Evolutionary conservation across 2,888 invertebrate genomes (phyloP).

Genomic region (Synergus japonicus): DNA sequence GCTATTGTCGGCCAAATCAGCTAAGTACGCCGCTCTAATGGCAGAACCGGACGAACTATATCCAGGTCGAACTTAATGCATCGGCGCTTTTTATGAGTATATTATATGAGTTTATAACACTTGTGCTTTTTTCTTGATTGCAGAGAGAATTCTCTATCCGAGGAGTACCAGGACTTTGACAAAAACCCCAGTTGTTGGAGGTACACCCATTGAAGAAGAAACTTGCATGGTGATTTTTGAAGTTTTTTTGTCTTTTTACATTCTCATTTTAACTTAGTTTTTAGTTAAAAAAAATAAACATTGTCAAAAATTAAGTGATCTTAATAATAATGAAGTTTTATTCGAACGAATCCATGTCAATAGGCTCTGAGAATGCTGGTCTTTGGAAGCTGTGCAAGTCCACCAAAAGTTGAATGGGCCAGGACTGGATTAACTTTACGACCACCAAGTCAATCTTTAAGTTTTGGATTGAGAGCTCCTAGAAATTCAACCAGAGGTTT

Average conservation of each 20-base stretch:
- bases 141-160: slow-evolving; percentile 83
- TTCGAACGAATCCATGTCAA: neutral
- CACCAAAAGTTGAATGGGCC: slow-evolving; percentile 86
- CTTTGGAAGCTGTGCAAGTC: slow-evolving; percentile 84
- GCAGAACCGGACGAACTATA: slow-evolving; percentile 72
- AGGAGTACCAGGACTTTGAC: slow-evolving; percentile 79
- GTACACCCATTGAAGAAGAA: slow-evolving; percentile 83
- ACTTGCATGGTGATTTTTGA: slow-evolving; percentile 81
- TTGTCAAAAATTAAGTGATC: no score
- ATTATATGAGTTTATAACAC: neutral
- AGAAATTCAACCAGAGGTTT: slow-evolving; percentile 83
- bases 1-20: slow-evolving; percentile 68
- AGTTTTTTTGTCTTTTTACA: neutral
- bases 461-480: slow-evolving; percentile 83
- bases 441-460: slow-evolving; percentile 80
- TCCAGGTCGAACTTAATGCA: slow-evolving; percentile 65
- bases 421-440: slow-evolving; percentile 84
- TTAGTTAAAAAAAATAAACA: no score
- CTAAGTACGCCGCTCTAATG: slow-evolving; percentile 72
- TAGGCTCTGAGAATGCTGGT: slow-evolving; percentile 83
- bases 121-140: slow-evolving; percentile 61
- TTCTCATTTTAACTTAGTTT: neutral
- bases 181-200: slow-evolving; percentile 81
- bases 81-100: slow-evolving; percentile 30
- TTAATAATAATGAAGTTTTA: no score